These are phyloP conservation scores for Nezara viridula DNA, from an alignment of 2,888 invertebrate species.

Conservation along the genomic window DNA sequence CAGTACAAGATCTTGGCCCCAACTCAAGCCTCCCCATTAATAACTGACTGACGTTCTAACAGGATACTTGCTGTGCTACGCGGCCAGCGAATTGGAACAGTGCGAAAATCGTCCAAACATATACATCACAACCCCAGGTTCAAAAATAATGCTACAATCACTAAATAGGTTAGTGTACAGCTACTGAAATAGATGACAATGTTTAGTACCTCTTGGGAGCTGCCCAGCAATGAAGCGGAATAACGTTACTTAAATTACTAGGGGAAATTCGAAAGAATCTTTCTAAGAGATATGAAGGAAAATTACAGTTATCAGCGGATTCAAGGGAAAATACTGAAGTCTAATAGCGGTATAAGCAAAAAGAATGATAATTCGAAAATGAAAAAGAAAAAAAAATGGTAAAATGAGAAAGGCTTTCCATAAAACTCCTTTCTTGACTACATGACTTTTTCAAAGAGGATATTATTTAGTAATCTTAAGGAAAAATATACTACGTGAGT, in stretches of 20 bases:
- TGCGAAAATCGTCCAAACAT: conserved; percentile 25
- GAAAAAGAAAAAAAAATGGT: neutral
- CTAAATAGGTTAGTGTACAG: conserved; percentile 2
- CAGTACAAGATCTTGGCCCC: conserved; percentile 36
- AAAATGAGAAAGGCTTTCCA: neutral
- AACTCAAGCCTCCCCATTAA: conserved; percentile 32
- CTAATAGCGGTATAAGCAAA: neutral
- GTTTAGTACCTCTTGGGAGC: neutral
- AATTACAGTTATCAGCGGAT: neutral
- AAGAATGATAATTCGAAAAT: neutral
- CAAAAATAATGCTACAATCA: conserved; percentile 16
- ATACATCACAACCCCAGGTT: neutral
- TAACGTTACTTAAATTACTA: neutral
- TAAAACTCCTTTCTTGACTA: neutral
- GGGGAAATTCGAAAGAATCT: neutral
- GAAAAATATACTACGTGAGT: no score
- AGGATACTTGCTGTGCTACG: neutral
- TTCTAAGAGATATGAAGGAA: neutral
- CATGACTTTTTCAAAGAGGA: no score
- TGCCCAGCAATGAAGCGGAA: neutral
- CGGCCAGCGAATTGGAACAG: conserved; percentile 16
- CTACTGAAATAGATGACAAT: neutral
- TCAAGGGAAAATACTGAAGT: neutral
- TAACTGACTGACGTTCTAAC: conserved; percentile 31
- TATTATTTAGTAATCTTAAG: neutral